Percentiles rank a stretch among this genome's conserved stretches.
phyloP scores from a whole-genome alignment of 2,888 invertebrate genomes.

The Euzophera pinguis region DNA sequence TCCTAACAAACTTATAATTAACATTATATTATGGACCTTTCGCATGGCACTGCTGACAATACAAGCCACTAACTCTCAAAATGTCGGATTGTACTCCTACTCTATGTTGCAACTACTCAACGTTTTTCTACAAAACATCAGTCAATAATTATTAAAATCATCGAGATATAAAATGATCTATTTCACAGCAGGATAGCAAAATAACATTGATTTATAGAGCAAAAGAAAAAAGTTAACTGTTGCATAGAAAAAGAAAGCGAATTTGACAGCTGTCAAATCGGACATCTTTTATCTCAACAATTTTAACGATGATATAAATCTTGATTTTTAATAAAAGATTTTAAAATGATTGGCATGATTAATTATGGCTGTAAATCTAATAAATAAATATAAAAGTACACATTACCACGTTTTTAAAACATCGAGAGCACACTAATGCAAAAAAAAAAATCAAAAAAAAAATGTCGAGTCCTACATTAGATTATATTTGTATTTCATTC shows the following conservation, averaged over 20 bases:
- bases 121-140: conserved; percentile 45
- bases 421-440: background rate
- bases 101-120: conserved; percentile 38
- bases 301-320: conserved; percentile 16
- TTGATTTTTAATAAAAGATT: background rate
- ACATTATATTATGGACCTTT: conserved; percentile 75
- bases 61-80: conserved; percentile 43
- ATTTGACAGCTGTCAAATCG: too few relatives aligned
- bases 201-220: too few relatives aligned
- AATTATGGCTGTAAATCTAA: conserved; percentile 10
- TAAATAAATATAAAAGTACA: background rate
- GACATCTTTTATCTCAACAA: too few relatives aligned
- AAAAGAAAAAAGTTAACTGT: too few relatives aligned
- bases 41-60: conserved; percentile 71
- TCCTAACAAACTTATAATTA: conserved; percentile 79
- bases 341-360: conserved; percentile 5
- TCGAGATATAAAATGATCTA: too few relatives aligned
- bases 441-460: too few relatives aligned
- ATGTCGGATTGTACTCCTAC: conserved; percentile 41
- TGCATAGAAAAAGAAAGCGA: too few relatives aligned
- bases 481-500: too few relatives aligned
- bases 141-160: conserved; percentile 29
- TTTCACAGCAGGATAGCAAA: too few relatives aligned
- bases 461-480: too few relatives aligned
- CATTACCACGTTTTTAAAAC: background rate